Evolutionary conservation across 1,140 invertebrate genomes (phyloP), one percentile per base, ranked within the genome.

Genomic region (Scaptomyza pallida): DNA sequence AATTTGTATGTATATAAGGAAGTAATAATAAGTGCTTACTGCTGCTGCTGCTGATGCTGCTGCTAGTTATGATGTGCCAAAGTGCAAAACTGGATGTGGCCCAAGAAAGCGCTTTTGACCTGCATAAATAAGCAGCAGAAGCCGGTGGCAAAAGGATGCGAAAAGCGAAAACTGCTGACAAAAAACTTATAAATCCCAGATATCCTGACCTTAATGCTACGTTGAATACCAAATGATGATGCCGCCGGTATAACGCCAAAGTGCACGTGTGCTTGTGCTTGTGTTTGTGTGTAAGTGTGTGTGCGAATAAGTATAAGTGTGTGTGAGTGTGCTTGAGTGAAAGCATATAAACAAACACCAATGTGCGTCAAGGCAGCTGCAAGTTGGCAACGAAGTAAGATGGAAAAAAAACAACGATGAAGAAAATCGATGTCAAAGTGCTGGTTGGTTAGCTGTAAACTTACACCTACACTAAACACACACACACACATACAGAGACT

Each of bases 121-220:
- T 76, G 72, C 73, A 85, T 86, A 86, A 69, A 80, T 83, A 83
- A 85, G 47, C 41, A 62, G 60, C 6, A 26, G 6, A 30, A 30
- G 26, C 8, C 26, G 6, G 26, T 9, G 26, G 26, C 30, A 26
- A 44, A 61, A 51, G 61, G 48, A 62, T 67, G 73, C n/a, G 69
- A 69, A 69, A 63, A 72, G 63, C 72, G 75, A 70, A 61, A 80
- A 76, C 52, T 72, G 82, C 78, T 76, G 73, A 88, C 82, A 72
- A 88, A 30, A n/a, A 89, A 88, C 82, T 89, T 88, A 88, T 88
- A 88, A 88, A 89, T 88, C 83, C 78, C 83, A 88, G 82, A 88
- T 88, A 88, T 89, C 75, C 83, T 88, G 83, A 89, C 78, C 83
- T 75, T 89, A 88, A 88, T 89, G 83, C 82, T 57, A 70, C 78